Evolutionary conservation across 2,888 invertebrate species (phyloP).

Genomic region (Aphodius granarius): DNA sequence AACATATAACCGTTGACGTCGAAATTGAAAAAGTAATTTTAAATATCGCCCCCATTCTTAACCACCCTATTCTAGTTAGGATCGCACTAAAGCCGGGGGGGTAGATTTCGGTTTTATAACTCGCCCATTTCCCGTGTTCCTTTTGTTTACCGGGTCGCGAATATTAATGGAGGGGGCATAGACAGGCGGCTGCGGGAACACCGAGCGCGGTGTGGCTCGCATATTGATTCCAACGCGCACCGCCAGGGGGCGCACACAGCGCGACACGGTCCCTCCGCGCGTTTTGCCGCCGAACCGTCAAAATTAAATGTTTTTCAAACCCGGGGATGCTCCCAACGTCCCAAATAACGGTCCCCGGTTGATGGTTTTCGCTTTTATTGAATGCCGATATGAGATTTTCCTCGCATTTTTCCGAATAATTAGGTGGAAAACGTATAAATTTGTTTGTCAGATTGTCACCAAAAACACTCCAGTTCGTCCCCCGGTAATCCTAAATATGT

Average conservation of each 20-base stretch:
- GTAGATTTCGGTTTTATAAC: conserved; percentile 14
- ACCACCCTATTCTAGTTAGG: too few species aligned
- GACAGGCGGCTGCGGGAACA: background rate
- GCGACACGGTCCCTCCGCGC: background rate
- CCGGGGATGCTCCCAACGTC: background rate
- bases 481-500: too few species aligned
- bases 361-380: background rate
- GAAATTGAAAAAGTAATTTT: too few species aligned
- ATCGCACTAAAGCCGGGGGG: background rate
- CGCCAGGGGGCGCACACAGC: background rate
- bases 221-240: conserved; percentile 6
- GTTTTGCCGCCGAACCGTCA: background rate
- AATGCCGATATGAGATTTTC: background rate
- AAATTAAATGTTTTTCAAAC: conserved; percentile 11
- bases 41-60: too few species aligned
- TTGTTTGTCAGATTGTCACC: too few species aligned
- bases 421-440: too few species aligned
- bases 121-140: background rate
- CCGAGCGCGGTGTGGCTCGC: background rate
- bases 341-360: background rate
- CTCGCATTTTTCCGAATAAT: too few species aligned
- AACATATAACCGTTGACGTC: too few species aligned
- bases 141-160: conserved; percentile 8
- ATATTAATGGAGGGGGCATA: conserved; percentile 3
- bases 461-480: too few species aligned